A percentile compares a stretch with the other conserved stretches of the same genome.
Evolutionary conservation across 2,888 invertebrate species (phyloP).

Genomic region (Criorhina ranunculi): DNA sequence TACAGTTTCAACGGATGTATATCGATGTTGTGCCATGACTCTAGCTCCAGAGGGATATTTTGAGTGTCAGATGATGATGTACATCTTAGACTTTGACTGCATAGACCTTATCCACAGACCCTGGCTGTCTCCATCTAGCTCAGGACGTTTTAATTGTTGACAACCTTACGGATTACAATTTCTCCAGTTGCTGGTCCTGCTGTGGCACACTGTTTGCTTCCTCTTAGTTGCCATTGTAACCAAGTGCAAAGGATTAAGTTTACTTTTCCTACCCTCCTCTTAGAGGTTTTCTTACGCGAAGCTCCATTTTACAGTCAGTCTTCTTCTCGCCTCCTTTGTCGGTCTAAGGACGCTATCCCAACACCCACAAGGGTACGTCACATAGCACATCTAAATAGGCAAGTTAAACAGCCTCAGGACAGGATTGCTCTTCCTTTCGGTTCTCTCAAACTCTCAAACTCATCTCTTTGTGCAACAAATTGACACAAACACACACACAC

Average conservation of each 20-base stretch:
- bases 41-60: no score
- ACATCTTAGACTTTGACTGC: no score
- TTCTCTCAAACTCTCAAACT: conserved; percentile 2
- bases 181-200: neutral
- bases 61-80: no score
- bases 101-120: no score
- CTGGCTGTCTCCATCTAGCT: no score
- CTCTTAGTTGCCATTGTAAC: conserved; percentile 38
- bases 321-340: neutral
- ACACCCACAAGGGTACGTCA: conserved; percentile 3
- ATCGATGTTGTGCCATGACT: no score
- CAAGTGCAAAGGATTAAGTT: conserved; percentile 42
- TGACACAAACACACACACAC: conserved; percentile 11
- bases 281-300: conserved; percentile 5
- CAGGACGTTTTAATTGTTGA: neutral
- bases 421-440: conserved; percentile 17
- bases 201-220: conserved; percentile 36
- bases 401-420: conserved; percentile 17
- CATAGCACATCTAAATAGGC: conserved; percentile 24
- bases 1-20: no score
- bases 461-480: conserved; percentile 30
- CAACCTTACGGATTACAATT: neutral
- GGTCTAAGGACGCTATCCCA: conserved; percentile 34
- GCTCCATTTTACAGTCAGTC: conserved; percentile 31
- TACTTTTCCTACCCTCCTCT: conserved; percentile 31